Evolutionary conservation across 1,140 invertebrate genomes (phyloP), one percentile per base, ranked within the genome.

Genomic region (Aphelinus certus): DNA sequence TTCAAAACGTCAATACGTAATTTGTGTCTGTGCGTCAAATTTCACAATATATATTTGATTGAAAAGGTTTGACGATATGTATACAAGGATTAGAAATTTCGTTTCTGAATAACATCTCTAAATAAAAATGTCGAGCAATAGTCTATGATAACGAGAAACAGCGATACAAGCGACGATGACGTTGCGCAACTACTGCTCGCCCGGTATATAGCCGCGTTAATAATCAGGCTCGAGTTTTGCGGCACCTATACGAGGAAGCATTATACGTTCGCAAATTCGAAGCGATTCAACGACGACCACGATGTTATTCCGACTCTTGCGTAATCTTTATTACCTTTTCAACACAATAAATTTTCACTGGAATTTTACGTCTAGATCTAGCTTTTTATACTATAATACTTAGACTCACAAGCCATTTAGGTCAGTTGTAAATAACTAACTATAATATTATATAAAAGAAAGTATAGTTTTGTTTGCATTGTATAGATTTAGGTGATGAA

Each of bases 381-480:
- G 26, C 56, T 57, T 7, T 57, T 57, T 5, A n/a, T 57, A 57
- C 48, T 47, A 26, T 26, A 26, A 26, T 26, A 26, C 26, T 26
- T 26, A 26, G 26, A 26, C 26, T 26, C 26, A 26, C 26, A 26
- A 26, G 26, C 26, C 26, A 26, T 26, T 26, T 26, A 26, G 26
- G 26, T 26, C 26, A 26, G 26, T 47, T 48, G 9, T 48, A 7
- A 61, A 61, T 61, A 4, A 26, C 45, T 61, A 4, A 43, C 71
- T 60, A 61, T 49, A 66, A n/a, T 42, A 42, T 43, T 7, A 3
- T 7, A 7, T 51, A 64, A 9, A 53, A 51, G 10, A 57, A 75
- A 79, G 55, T 77, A 70, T 76, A 61, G 10, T 63, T 60, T 71
- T 70, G 65, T 53, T 26, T 26, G 26, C 26, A 26, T 26, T 26